Evolutionary conservation across 2,888 invertebrate species (phyloP).

Genomic region (Eledona agricola): DNA sequence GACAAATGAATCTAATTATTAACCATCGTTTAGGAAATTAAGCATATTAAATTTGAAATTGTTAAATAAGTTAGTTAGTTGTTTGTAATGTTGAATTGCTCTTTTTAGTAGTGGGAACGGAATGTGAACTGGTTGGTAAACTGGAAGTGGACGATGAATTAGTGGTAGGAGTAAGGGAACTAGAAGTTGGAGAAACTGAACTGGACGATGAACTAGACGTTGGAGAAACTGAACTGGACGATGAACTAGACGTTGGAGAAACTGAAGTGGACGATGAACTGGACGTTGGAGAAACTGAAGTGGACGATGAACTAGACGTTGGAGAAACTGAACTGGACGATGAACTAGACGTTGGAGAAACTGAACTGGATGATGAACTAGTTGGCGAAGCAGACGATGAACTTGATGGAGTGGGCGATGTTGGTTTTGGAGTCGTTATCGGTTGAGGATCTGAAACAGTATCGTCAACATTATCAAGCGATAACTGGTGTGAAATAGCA

Average conservation of each 20-base stretch:
- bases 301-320: not conserved
- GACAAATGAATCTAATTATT: no score
- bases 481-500: no score
- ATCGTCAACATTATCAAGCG: not conserved
- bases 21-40: no score
- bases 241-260: not conserved
- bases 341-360: conserved; percentile 3
- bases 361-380: conserved; percentile 1
- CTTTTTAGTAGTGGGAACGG: no score
- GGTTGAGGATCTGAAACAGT: conserved; percentile 8
- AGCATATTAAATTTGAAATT: no score
- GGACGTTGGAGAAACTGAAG: conserved; percentile 1
- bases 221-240: not conserved
- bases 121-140: no score
- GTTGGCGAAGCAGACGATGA: not conserved
- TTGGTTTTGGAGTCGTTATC: conserved; percentile 1
- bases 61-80: no score
- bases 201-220: no score
- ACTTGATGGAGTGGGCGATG: conserved; percentile 1
- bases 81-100: no score
- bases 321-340: conserved; percentile 1
- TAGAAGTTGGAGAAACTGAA: no score
- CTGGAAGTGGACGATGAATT: no score
- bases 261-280: not conserved
- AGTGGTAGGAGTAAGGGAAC: no score